These are phyloP conservation scores for Botrylloides violaceus DNA, from an alignment of 23 tunicate genomes.

Conservation along the genomic window DNA sequence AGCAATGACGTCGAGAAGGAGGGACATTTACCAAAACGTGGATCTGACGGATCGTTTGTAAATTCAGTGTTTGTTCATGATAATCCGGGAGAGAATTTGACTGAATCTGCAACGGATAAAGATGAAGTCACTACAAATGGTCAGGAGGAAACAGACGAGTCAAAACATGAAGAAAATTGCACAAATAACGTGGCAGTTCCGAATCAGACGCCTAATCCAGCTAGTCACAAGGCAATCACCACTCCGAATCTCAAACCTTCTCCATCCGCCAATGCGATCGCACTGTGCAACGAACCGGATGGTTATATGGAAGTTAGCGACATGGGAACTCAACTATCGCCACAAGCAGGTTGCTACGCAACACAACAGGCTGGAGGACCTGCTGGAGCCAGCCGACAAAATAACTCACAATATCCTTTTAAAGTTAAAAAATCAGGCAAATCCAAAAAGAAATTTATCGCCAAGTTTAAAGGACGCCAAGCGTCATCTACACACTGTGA, in stretches of 20 bases:
- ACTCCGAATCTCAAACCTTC: too few species aligned
- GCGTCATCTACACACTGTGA: conserved; percentile 1
- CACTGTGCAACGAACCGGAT: background rate
- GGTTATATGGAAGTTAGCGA: conserved; percentile 37
- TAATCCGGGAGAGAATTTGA: too few species aligned
- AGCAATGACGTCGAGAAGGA: background rate
- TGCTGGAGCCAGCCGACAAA: background rate
- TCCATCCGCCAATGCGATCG: background rate
- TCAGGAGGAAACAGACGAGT: background rate
- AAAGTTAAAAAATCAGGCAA: background rate
- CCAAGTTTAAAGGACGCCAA: background rate
- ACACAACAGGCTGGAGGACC: conserved; percentile 9
- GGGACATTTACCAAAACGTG: background rate
- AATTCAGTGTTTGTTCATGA: conserved; percentile 15
- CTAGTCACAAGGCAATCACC: background rate
- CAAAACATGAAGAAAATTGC: too few species aligned
- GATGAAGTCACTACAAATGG: background rate
- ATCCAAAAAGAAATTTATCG: background rate
- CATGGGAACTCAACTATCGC: conserved; percentile 38
- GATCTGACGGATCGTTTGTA: conserved; percentile 17
- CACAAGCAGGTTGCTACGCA: conserved; percentile 20
- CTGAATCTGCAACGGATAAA: background rate
- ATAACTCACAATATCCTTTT: conserved; percentile 6
- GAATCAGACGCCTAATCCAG: background rate
- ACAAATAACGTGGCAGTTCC: too few species aligned